Evolutionary conservation across 2,888 invertebrate species (phyloP).

Genomic region (Muschampia plurimacula): DNA sequence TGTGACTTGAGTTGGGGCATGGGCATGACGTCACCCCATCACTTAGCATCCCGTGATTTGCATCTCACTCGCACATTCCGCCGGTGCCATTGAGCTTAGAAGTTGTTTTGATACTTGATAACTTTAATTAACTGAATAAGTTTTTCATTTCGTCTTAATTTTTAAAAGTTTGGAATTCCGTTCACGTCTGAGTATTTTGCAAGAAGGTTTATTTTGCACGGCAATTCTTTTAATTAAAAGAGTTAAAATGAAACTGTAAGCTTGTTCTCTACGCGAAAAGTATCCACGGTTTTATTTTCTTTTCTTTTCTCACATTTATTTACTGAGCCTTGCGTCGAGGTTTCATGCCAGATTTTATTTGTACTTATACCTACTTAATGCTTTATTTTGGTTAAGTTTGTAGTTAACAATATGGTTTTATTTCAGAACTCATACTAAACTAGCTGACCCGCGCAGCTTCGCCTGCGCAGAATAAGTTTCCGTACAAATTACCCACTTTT

Average conservation of each 20-base stretch:
- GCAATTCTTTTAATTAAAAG: constrained; percentile 55
- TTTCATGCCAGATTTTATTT: constrained; percentile 14
- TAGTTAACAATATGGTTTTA: no score
- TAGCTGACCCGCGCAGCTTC: no score
- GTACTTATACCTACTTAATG: neutral
- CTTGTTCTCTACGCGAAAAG: constrained; percentile 38
- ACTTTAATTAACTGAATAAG: constrained; percentile 39
- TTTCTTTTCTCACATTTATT: constrained; percentile 36
- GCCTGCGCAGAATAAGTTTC: no score
- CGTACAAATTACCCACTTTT: no score
- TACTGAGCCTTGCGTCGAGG: constrained; percentile 10
- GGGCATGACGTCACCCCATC: constrained; percentile 67
- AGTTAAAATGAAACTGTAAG: constrained; percentile 51
- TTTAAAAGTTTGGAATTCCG: constrained; percentile 35
- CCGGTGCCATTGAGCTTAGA: constrained; percentile 41
- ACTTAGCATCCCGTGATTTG: constrained; percentile 56
- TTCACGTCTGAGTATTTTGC: constrained; percentile 36
- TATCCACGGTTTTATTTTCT: constrained; percentile 40
- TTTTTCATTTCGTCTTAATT: constrained; percentile 33
- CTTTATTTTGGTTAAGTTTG: neutral
- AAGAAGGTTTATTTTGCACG: constrained; percentile 47
- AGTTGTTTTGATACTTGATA: constrained; percentile 34
- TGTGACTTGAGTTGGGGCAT: constrained; percentile 43
- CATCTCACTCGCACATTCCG: constrained; percentile 61
- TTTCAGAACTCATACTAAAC: no score